Conservation (phyloP, 1,140 invertebrate species). For the Frieseomelitta varia region DNA sequence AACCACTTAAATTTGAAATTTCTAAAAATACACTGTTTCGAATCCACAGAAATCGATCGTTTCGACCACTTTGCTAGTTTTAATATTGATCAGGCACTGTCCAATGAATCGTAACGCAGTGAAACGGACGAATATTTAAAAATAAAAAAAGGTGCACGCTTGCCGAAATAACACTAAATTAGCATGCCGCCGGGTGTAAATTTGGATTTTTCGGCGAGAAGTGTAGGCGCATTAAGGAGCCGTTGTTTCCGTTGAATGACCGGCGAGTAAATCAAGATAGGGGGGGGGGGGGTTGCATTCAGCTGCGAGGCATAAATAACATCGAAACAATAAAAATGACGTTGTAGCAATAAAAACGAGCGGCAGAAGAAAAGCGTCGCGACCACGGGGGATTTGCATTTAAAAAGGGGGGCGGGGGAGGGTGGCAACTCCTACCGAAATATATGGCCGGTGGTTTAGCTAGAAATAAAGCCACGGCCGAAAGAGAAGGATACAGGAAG, state of each 20-base stretch:
- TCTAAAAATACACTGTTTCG: too few relatives aligned
- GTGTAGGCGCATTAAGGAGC: neutral
- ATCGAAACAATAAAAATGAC: constrained; percentile 46
- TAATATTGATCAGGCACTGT: too few relatives aligned
- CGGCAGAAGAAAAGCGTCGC: constrained; percentile 40
- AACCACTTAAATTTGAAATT: too few relatives aligned
- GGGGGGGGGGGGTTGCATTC: constrained; percentile 32
- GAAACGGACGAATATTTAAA: too few relatives aligned
- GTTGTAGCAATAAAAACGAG: constrained; percentile 17
- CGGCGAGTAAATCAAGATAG: constrained; percentile 29
- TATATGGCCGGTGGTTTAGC: constrained; percentile 26
- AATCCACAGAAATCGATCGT: too few relatives aligned
- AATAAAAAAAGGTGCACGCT: too few relatives aligned
- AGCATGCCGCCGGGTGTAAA: neutral
- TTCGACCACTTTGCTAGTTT: too few relatives aligned
- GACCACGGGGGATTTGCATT: constrained; percentile 57
- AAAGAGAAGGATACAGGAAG: constrained; percentile 17
- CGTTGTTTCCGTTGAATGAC: constrained; percentile 21
- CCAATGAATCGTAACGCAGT: too few relatives aligned
- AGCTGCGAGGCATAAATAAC: constrained; percentile 28
- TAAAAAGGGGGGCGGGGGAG: constrained; percentile 43
- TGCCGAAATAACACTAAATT: neutral
- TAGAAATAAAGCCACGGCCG: constrained; percentile 28
- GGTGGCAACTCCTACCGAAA: constrained; percentile 54
- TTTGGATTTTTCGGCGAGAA: neutral